A percentile compares a stretch with the other conserved stretches of the same genome.
Evolutionary conservation across 1,140 invertebrate genomes (phyloP).

Genomic region (Formica selysi): DNA sequence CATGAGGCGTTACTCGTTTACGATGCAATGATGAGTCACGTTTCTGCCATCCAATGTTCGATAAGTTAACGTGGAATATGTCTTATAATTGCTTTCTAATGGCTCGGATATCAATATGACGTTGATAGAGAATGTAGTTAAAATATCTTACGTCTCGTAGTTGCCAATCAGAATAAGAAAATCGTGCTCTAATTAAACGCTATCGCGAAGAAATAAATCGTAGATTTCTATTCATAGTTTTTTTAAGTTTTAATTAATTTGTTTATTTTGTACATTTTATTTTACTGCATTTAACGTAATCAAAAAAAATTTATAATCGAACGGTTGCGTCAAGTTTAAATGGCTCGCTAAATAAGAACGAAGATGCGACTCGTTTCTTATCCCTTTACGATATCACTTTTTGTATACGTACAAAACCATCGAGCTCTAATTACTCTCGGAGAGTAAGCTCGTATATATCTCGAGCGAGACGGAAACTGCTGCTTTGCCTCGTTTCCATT

Average conservation of each 20-base stretch:
- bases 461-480: not conserved
- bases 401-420: constrained; percentile 32
- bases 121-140: constrained; percentile 17
- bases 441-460: constrained; percentile 53
- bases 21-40: constrained; percentile 53
- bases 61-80: constrained; percentile 29
- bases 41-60: constrained; percentile 27
- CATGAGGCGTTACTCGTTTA: constrained; percentile 39
- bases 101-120: constrained; percentile 19
- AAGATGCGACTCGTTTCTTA: not conserved
- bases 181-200: constrained; percentile 35
- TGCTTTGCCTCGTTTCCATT: constrained; percentile 30
- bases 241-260: not conserved
- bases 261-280: not conserved
- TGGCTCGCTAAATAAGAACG: not conserved
- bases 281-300: not conserved
- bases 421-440: constrained; percentile 60
- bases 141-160: constrained; percentile 18
- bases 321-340: not conserved
- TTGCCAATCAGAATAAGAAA: not conserved
- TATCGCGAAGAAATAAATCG: constrained; percentile 34
- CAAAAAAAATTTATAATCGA: not conserved
- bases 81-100: constrained; percentile 42
- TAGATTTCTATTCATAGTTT: not conserved
- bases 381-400: not conserved